Evolutionary conservation across 2,888 invertebrate species (phyloP).

Genomic region (Hemistola chrysoprasaria): DNA sequence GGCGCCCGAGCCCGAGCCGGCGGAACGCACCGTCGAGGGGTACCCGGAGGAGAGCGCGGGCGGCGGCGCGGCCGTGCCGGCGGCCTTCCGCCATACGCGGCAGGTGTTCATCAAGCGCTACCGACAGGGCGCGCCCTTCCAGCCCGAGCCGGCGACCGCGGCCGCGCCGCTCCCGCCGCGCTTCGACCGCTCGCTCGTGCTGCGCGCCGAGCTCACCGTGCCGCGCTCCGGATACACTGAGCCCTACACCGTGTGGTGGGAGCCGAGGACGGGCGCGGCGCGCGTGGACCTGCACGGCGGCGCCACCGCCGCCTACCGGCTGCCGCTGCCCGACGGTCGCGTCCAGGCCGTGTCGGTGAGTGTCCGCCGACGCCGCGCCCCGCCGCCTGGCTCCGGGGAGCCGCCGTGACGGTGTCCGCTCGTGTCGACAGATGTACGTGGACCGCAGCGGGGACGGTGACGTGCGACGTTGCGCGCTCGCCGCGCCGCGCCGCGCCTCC

Average conservation of each 20-base stretch:
- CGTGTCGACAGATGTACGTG: constrained; percentile 40
- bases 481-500: constrained; percentile 30
- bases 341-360: constrained; percentile 48
- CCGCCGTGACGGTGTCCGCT: not conserved
- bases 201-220: constrained; percentile 53
- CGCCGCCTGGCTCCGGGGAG: not conserved
- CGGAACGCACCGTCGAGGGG: constrained; percentile 1
- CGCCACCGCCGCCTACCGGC: constrained; percentile 51
- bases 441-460: constrained; percentile 49
- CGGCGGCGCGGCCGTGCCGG: constrained; percentile 3
- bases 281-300: constrained; percentile 58
- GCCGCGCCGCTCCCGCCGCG: constrained; percentile 38
- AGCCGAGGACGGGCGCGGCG: constrained; percentile 52
- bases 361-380: not conserved
- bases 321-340: constrained; percentile 38
- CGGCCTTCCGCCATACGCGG: not conserved
- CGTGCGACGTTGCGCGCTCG: too few species aligned
- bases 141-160: not conserved
- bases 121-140: constrained; percentile 12
- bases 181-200: constrained; percentile 44
- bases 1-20: constrained; percentile 5
- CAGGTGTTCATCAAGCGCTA: constrained; percentile 19
- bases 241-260: constrained; percentile 57
- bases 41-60: constrained; percentile 1
- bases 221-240: constrained; percentile 59